Evolutionary conservation across 2,113 vertebrate genomes (phyloP).

Genomic region (Gulo gulo): DNA sequence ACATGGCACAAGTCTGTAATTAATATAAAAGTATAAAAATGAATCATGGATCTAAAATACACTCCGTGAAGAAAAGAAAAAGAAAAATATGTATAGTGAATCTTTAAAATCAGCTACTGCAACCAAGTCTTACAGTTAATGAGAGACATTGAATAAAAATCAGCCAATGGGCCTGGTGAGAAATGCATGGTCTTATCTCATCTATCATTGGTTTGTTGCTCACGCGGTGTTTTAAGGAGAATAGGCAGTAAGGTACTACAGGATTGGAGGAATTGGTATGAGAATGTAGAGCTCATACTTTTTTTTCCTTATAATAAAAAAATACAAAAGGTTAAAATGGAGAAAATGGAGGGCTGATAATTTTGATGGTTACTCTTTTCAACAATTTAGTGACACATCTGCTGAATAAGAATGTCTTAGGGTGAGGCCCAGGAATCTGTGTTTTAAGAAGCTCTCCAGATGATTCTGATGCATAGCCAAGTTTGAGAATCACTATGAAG

Average conservation of each 20-base stretch:
- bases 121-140: conserved; percentile 11
- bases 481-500: not conserved
- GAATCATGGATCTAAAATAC: not conserved
- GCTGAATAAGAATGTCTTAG: not conserved
- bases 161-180: not conserved
- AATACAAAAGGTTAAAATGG: not conserved
- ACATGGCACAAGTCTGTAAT: not conserved
- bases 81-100: not conserved
- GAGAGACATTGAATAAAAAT: not conserved
- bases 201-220: not conserved
- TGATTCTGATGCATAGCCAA: not conserved
- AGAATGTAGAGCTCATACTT: not conserved
- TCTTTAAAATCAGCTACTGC: not conserved
- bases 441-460: not conserved
- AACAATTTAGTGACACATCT: not conserved
- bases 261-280: not conserved
- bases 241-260: not conserved
- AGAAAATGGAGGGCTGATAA: not conserved
- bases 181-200: not conserved
- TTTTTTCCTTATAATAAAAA: not conserved
- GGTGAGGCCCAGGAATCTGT: not conserved
- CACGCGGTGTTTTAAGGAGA: not conserved
- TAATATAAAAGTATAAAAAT: not conserved
- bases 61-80: not conserved
- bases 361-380: not conserved